A percentile compares a stretch with the other conserved stretches of the same genome.
These are phyloP conservation scores for Puffinus mauretanicus DNA, from an alignment of 2,113 vertebrate genomes.

Conservation along the genomic window DNA sequence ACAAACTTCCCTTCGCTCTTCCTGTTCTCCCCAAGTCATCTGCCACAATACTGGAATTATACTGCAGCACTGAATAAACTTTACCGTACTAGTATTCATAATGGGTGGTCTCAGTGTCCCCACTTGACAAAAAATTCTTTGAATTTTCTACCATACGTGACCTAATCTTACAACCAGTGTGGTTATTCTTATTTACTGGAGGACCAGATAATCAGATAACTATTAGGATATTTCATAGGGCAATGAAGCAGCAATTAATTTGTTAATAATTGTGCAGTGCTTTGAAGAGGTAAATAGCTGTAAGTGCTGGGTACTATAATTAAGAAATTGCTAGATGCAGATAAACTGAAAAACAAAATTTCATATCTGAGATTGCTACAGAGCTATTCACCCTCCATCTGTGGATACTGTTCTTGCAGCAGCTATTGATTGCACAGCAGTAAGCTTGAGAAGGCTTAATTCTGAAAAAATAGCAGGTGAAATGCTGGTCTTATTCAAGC, in stretches of 20 bases:
- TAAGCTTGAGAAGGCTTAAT: not conserved
- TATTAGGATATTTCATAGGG: not conserved
- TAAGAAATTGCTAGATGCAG: constrained; percentile 25
- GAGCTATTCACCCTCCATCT: not conserved
- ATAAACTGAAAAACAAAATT: not conserved
- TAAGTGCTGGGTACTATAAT: constrained; percentile 16
- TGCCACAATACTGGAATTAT: not conserved
- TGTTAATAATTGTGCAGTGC: not conserved
- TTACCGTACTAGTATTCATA: not conserved
- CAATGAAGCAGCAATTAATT: constrained; percentile 31
- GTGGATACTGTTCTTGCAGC: not conserved
- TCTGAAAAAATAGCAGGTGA: not conserved
- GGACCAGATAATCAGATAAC: not conserved
- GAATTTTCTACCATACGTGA: not conserved
- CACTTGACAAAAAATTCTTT: not conserved
- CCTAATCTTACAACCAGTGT: not conserved
- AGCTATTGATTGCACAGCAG: not conserved
- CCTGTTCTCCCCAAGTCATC: not conserved
- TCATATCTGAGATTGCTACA: not conserved
- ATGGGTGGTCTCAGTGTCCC: not conserved
- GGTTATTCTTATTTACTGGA: not conserved
- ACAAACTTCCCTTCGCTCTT: not conserved
- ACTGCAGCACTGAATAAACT: not conserved
- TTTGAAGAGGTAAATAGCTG: constrained; percentile 38
- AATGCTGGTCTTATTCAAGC: not conserved